Conservation (phyloP, 1,140 invertebrate species). For the Thereuonema tuberculata region DNA sequence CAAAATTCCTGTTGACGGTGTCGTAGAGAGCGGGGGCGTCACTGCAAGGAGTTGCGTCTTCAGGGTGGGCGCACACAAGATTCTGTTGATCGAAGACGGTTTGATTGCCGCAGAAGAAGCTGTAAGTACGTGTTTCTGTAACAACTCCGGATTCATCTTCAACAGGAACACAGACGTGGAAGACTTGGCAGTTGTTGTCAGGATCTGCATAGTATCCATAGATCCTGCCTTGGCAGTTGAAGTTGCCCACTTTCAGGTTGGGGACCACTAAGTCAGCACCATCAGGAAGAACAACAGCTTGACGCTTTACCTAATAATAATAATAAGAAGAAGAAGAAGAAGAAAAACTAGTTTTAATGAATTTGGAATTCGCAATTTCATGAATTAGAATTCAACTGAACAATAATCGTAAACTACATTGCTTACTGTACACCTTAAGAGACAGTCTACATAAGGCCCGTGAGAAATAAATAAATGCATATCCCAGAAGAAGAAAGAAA, state of each 20-base stretch:
- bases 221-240: neutral
- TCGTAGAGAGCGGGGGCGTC: slow-evolving; percentile 34
- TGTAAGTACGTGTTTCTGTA: slow-evolving; percentile 46
- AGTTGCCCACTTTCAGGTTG: slow-evolving; percentile 19
- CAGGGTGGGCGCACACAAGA: slow-evolving; percentile 25
- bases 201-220: slow-evolving; percentile 23
- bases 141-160: slow-evolving; percentile 12
- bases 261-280: slow-evolving; percentile 21
- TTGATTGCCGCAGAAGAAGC: slow-evolving; percentile 18
- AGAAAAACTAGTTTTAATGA: too few species aligned
- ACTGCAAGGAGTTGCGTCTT: slow-evolving; percentile 25
- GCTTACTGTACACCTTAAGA: too few species aligned
- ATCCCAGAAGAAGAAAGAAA: too few species aligned
- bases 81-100: slow-evolving; percentile 21
- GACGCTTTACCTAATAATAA: too few species aligned
- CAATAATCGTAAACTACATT: too few species aligned
- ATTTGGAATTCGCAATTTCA: too few species aligned
- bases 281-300: slow-evolving; percentile 22
- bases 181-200: slow-evolving; percentile 21
- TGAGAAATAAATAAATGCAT: too few species aligned
- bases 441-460: too few species aligned
- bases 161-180: slow-evolving; percentile 23
- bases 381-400: too few species aligned
- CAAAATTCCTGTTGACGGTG: slow-evolving; percentile 29
- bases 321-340: too few species aligned